Conservation (phyloP, 2,113 vertebrate species). For the Probosciger aterrimus region DNA sequence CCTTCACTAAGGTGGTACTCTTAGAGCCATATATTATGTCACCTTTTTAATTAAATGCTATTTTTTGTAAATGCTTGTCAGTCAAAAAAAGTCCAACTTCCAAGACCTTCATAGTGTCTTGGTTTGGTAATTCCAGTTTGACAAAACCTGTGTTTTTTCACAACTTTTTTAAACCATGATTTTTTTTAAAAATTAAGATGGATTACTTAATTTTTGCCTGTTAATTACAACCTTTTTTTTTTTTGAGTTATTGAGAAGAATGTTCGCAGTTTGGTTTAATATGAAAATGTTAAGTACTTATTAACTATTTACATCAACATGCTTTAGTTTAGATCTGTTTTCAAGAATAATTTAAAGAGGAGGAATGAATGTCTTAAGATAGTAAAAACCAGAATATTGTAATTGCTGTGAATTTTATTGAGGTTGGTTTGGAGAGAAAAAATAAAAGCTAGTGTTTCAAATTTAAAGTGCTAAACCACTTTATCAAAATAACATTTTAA, state of each 20-base stretch:
- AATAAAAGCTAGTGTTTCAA: background rate
- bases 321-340: background rate
- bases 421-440: background rate
- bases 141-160: background rate
- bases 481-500: background rate
- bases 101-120: background rate
- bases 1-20: background rate
- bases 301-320: background rate
- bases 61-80: background rate
- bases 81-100: background rate
- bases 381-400: background rate
- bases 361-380: background rate
- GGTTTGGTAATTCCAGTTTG: background rate
- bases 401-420: background rate
- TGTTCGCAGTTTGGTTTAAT: background rate
- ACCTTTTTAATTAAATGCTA: background rate
- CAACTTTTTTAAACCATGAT: background rate
- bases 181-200: background rate
- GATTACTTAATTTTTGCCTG: background rate
- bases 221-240: background rate
- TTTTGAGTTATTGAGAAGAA: background rate
- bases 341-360: background rate
- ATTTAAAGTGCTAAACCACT: background rate
- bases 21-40: background rate
- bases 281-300: background rate